phyloP scores from a whole-genome alignment of 1,140 invertebrate genomes.

The Copidosoma floridanum region DNA sequence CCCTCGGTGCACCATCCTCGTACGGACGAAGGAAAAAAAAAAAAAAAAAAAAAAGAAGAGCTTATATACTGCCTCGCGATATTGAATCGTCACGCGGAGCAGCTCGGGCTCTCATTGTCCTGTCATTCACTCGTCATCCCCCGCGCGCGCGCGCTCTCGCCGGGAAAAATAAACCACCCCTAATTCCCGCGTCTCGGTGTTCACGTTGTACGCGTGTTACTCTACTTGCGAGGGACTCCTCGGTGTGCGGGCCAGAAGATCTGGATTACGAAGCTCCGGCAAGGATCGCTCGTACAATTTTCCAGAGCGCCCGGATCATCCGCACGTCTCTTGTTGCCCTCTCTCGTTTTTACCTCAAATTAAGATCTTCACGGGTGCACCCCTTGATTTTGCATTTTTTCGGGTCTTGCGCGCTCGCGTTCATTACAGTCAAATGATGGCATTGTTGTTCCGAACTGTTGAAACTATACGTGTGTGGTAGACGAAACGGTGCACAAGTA shows the following conservation, averaged over 20 bases:
- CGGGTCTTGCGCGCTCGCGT: too few relatives aligned
- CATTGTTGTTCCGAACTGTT: too few relatives aligned
- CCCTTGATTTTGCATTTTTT: too few relatives aligned
- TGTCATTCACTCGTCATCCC: conserved; percentile 58
- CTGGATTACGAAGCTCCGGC: too few relatives aligned
- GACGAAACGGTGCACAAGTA: too few relatives aligned
- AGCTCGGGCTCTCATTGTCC: conserved; percentile 54
- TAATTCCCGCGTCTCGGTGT: conserved; percentile 49
- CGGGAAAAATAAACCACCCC: conserved; percentile 55
- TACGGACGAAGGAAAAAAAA: not conserved
- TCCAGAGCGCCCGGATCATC: not conserved
- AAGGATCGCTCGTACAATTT: too few relatives aligned
- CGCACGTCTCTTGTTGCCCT: not conserved
- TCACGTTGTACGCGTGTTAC: conserved; percentile 20
- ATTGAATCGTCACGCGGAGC: too few relatives aligned
- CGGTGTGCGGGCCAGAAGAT: not conserved
- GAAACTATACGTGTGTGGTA: too few relatives aligned
- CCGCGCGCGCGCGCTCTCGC: conserved; percentile 31
- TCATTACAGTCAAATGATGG: too few relatives aligned
- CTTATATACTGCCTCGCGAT: conserved; percentile 55
- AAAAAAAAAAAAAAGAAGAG: too few relatives aligned
- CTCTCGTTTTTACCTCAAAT: not conserved
- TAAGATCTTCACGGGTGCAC: too few relatives aligned
- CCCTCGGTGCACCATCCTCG: conserved; percentile 36
- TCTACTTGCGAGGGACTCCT: not conserved